Base-by-base conservation (phyloP, 2,888 invertebrate species). In the Caenorhabditis wallacei region DNA sequence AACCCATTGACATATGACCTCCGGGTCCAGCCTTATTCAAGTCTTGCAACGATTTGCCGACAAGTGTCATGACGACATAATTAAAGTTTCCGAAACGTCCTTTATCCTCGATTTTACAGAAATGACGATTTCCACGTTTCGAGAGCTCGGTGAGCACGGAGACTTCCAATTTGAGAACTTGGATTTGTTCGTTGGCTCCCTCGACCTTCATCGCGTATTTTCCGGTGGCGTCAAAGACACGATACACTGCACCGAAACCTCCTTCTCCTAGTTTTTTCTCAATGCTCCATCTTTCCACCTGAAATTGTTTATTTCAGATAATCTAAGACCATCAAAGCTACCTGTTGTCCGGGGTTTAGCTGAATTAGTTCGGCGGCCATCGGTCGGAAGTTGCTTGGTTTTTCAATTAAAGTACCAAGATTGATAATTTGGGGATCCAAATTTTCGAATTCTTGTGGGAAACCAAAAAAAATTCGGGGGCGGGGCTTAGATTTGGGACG, bases 211-310 rank as follows among this genome's bases (percentile, higher is more conserved):
- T 84, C n/a, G 89, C 89, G 64, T 89, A 89, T 64, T 78, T 59
- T 16, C 89, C 89, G 11, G 88, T 87, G n/a, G 85, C 40, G 51
- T 89, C 89, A 22, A 68, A 72, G 20, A 87, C 87, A 56, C 86
- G 87, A 83, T 90, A 90, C 37, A 90, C 90, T 46, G 89, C 89
- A 26, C 86, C 85, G 76, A 90, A 90, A 13, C 87, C 88, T 68
- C 90, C 90, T 69, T 88, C 89, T 78, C 89, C 89, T 37, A 89
- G 79, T 80, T 89, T 89, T 87, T 89, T 89, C 35, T 85, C 85
- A 71, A 89, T 88, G 20, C 82, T 86, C 89, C 89, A 89, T 24
- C 89, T 85, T 68, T 89, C 89, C 46, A 89, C 86, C 84, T 81
- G 66, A 48, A 74, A 13, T 4, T 48, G 4, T 40, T 16, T 40